Base-by-base conservation (phyloP, 2,797 vertebrate species). In the Enteromius argenteus region DNA sequence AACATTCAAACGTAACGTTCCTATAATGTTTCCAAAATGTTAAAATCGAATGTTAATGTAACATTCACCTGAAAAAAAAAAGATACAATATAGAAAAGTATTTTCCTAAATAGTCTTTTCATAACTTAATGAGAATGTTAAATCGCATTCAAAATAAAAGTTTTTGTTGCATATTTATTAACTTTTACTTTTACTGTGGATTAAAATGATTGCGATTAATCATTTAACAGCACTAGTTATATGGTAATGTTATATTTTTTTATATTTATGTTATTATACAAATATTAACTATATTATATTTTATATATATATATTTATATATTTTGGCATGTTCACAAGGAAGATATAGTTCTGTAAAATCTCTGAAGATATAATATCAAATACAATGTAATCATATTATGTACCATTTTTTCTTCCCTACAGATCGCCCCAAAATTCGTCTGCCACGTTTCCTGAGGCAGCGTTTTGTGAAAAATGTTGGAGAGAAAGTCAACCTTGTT, bases 371-470 rank as follows among this genome's bases (percentile, higher is more conserved):
- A 30, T 17, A 17, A 53, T 21, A 6, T 19, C 51, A 53, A 53
- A 53, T 53, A 19, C 15, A 19, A 9, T 69, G 13, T 56, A 73
- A 42, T 23, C 11, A 58, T 42, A n/a, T 17, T 27, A 77, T 21
- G 19, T 49, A 17, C 32, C 0, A 2, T 69, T 56, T 1, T 71
- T 87, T 53, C 60, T 42, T 81, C n/a, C 5, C 14, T 60, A 0
- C 78, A 99, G 98, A 98, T 90, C 95, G 96, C 3, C 98, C 98
- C 0, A 98, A 96, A 90, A 96, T 99, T 89, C 97, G 95, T 13
- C 88, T 99, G 88, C 98, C 98, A 39, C 97, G 98, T 53, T 95
- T 94, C 88, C 95, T 99, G 87, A 95, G 96, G 80, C 96, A 98
- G 90, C 96, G 95, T 72, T 97, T 94, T 0, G 90, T 98, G 46